Percentiles rank a stretch among this genome's conserved stretches.
Evolutionary conservation across 2,113 vertebrate species (phyloP).

Genomic region (Gymnocephalus cernua): DNA sequence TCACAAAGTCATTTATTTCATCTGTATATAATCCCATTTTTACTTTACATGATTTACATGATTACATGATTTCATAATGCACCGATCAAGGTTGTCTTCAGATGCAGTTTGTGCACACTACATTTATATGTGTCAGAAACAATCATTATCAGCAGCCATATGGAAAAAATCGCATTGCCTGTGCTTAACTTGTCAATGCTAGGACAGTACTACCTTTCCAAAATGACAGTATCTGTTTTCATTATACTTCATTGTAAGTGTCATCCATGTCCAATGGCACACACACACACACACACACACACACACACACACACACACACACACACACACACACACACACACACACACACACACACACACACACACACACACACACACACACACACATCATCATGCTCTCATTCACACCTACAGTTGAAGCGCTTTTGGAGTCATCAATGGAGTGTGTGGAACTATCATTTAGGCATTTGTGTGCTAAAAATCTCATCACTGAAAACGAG

Average conservation of each 20-base stretch:
- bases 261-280: conserved; percentile 51
- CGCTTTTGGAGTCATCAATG: conserved; percentile 21
- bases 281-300: background rate
- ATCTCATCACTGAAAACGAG: conserved; percentile 21
- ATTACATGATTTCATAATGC: background rate
- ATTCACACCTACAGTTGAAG: conserved; percentile 21
- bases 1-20: background rate
- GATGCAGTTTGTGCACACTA: conserved; percentile 10
- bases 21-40: background rate
- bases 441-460: conserved; percentile 4
- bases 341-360: background rate
- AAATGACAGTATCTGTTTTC: conserved; percentile 64
- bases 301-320: background rate
- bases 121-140: background rate
- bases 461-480: conserved; percentile 13
- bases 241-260: conserved; percentile 52
- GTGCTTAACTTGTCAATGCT: conserved; percentile 1
- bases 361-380: conserved; percentile 1
- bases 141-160: background rate
- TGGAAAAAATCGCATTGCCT: background rate
- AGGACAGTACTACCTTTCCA: conserved; percentile 18
- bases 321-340: background rate
- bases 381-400: background rate
- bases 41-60: background rate
- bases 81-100: background rate